These are phyloP conservation scores for Noctua janthina DNA, from an alignment of 2,888 invertebrate genomes.

Conservation along the genomic window DNA sequence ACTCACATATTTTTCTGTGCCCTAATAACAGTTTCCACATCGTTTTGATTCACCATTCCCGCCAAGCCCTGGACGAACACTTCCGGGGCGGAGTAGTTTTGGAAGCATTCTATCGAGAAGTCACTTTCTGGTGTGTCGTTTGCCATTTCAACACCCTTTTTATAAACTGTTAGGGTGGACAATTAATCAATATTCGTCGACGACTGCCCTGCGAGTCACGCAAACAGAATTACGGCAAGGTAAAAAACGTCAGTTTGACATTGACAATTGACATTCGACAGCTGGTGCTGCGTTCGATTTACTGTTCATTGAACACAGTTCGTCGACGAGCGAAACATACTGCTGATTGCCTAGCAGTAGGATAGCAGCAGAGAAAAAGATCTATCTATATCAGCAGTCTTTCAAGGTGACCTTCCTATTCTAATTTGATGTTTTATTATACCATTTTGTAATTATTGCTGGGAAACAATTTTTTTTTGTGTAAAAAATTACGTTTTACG, in stretches of 20 bases:
- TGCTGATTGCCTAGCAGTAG: background rate
- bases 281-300: conserved; percentile 6
- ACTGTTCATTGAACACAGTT: background rate
- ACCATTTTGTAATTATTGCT: no score
- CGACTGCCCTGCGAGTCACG: background rate
- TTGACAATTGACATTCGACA: conserved; percentile 14
- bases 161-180: background rate
- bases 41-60: conserved; percentile 97
- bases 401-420: background rate
- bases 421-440: background rate
- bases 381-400: no score
- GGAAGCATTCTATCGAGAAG: conserved; percentile 96
- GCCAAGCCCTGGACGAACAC: conserved; percentile 98
- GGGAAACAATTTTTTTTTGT: no score
- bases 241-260: conserved; percentile 32
- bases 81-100: conserved; percentile 97
- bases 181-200: conserved; percentile 39
- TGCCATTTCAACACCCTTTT: conserved; percentile 78
- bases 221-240: background rate
- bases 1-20: conserved; percentile 98
- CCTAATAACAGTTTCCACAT: conserved; percentile 96
- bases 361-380: background rate
- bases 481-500: no score
- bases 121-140: conserved; percentile 92
- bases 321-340: background rate